Evolutionary conservation across 2,888 invertebrate species (phyloP).

Genomic region (Kryphioiulus occultus): DNA sequence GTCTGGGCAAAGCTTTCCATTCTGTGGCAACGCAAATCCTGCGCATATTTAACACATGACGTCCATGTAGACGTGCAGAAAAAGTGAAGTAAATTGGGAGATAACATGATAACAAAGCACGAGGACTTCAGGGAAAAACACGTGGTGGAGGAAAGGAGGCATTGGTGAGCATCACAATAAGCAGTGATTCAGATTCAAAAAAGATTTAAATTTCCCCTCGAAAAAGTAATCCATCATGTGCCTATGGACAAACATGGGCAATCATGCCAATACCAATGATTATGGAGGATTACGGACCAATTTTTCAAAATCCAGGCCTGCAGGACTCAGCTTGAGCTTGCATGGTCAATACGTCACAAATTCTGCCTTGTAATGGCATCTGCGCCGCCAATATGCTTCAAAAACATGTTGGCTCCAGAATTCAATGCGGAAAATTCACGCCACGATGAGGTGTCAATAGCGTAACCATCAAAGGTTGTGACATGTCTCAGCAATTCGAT

Average conservation of each 20-base stretch:
- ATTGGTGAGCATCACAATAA: not conserved
- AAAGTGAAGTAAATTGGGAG: not conserved
- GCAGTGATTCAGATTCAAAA: not conserved
- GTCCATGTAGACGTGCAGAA: not conserved
- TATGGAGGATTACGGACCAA: not conserved
- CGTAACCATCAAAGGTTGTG: no score
- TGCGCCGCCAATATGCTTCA: not conserved
- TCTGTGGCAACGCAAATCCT: not conserved
- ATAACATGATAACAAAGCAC: not conserved
- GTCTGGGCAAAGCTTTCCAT: not conserved
- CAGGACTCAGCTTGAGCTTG: not conserved
- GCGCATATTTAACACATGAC: not conserved
- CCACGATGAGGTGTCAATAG: not conserved
- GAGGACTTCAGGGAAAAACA: not conserved
- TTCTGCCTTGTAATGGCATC: not conserved
- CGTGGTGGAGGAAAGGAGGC: not conserved
- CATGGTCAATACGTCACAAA: not conserved
- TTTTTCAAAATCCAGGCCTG: not conserved
- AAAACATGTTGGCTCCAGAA: not conserved
- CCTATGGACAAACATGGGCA: not conserved
- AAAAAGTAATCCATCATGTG: conserved; percentile 6
- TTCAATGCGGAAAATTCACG: not conserved
- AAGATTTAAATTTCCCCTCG: conserved; percentile 24
- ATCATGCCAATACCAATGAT: conserved; percentile 9
- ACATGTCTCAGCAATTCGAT: not conserved